Evolutionary conservation across 2,888 invertebrate species (phyloP).

Genomic region (Acrocyrtus sp.): DNA sequence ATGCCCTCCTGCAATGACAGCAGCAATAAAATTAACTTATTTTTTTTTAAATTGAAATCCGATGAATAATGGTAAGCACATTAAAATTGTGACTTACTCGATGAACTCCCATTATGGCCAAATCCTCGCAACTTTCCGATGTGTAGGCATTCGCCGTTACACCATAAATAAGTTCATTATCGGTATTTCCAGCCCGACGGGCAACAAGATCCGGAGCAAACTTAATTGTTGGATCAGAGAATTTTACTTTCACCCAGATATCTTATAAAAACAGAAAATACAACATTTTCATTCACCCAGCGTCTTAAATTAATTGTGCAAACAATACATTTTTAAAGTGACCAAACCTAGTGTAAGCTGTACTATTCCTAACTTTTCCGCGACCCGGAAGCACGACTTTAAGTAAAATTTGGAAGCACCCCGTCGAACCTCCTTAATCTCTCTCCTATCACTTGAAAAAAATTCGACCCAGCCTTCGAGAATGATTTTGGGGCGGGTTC

Average conservation of each 20-base stretch:
- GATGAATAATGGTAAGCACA: too few relatives aligned
- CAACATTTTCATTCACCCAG: background rate
- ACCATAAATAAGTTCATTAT: slow-evolving; percentile 3
- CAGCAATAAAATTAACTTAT: too few relatives aligned
- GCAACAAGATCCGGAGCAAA: slow-evolving; percentile 3
- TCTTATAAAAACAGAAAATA: background rate
- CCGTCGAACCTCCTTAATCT: background rate
- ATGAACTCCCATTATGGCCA: background rate
- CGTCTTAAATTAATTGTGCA: too few relatives aligned
- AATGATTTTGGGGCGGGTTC: slow-evolving; percentile 27
- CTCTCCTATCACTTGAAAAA: background rate
- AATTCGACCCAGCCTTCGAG: slow-evolving; percentile 21
- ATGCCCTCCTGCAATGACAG: slow-evolving; percentile 4
- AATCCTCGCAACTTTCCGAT: background rate
- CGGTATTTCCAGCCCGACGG: background rate
- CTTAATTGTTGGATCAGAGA: slow-evolving; percentile 7
- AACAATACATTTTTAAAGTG: background rate
- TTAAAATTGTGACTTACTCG: too few relatives aligned
- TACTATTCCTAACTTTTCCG: slow-evolving; percentile 16
- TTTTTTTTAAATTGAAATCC: too few relatives aligned
- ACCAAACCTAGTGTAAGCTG: background rate
- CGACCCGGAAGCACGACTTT: slow-evolving; percentile 18
- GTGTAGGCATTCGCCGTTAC: background rate
- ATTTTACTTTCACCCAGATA: slow-evolving; percentile 25
- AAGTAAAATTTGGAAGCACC: background rate